Percentiles rank a stretch among this genome's conserved stretches.
Evolutionary conservation across 2,113 vertebrate genomes (phyloP).

Genomic region (Cacatua alba): DNA sequence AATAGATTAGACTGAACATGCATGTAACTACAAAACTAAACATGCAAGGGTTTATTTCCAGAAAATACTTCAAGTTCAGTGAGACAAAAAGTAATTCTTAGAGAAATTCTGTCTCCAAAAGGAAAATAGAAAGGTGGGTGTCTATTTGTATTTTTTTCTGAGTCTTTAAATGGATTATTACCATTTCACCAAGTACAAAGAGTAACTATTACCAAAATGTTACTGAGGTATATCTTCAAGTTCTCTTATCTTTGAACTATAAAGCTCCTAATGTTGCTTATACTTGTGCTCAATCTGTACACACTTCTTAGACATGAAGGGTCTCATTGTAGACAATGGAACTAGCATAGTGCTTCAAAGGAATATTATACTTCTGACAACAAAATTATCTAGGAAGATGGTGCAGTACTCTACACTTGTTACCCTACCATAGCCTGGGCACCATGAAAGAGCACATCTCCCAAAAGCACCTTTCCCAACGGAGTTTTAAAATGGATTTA

Average conservation of each 20-base stretch:
- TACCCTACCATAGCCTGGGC: not conserved
- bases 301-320: not conserved
- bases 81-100: not conserved
- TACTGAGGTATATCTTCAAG: not conserved
- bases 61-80: not conserved
- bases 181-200: not conserved
- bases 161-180: not conserved
- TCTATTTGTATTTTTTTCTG: not conserved
- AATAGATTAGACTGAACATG: not conserved
- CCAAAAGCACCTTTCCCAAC: not conserved
- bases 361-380: not conserved
- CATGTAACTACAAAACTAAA: not conserved
- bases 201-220: not conserved
- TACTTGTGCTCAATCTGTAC: not conserved
- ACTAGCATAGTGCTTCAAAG: not conserved
- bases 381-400: not conserved
- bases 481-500: not conserved
- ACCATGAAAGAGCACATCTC: not conserved
- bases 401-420: not conserved
- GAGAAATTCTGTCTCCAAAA: not conserved
- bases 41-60: not conserved
- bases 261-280: not conserved
- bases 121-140: not conserved
- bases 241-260: not conserved
- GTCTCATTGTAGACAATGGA: not conserved